phyloP scores from a whole-genome alignment of 2,888 invertebrate genomes.

The Leptothorax acervorum region DNA sequence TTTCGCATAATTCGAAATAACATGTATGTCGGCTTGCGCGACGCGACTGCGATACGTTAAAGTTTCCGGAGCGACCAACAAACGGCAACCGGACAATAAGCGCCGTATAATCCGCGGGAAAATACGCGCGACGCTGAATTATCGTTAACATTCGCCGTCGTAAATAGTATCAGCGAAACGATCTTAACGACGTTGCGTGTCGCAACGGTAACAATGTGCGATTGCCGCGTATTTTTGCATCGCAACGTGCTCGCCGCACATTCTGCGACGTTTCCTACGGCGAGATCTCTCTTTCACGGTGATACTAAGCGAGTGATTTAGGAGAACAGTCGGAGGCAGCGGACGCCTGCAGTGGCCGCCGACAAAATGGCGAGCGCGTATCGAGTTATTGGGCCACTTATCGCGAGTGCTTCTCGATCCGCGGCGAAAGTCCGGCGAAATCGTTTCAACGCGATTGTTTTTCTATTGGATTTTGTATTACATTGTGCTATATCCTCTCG shows the following conservation, averaged over 20 bases:
- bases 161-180: slow-evolving; percentile 58
- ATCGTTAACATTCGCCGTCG: slow-evolving; percentile 58
- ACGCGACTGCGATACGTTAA: slow-evolving; percentile 21
- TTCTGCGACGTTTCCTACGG: background rate
- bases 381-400: slow-evolving; percentile 41
- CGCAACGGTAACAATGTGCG: slow-evolving; percentile 48
- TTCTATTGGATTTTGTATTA: slow-evolving; percentile 35
- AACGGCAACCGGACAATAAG: slow-evolving; percentile 55
- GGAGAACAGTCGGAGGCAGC: background rate
- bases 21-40: background rate
- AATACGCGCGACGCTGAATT: slow-evolving; percentile 54
- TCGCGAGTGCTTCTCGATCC: slow-evolving; percentile 27
- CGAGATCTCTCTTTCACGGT: background rate
- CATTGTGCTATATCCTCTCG: slow-evolving; percentile 2
- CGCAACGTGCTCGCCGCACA: slow-evolving; percentile 13
- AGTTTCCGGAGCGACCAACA: slow-evolving; percentile 51
- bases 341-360: background rate
- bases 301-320: slow-evolving; percentile 33
- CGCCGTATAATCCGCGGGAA: slow-evolving; percentile 54
- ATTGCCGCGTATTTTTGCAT: slow-evolving; percentile 50
- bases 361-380: slow-evolving; percentile 32
- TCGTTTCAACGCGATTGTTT: slow-evolving; percentile 35
- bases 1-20: slow-evolving; percentile 40
- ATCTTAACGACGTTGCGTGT: slow-evolving; percentile 57
- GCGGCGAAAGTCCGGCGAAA: slow-evolving; percentile 28